These are phyloP conservation scores for Prinia subflava DNA, from an alignment of 2,113 vertebrate genomes.

Conservation along the genomic window DNA sequence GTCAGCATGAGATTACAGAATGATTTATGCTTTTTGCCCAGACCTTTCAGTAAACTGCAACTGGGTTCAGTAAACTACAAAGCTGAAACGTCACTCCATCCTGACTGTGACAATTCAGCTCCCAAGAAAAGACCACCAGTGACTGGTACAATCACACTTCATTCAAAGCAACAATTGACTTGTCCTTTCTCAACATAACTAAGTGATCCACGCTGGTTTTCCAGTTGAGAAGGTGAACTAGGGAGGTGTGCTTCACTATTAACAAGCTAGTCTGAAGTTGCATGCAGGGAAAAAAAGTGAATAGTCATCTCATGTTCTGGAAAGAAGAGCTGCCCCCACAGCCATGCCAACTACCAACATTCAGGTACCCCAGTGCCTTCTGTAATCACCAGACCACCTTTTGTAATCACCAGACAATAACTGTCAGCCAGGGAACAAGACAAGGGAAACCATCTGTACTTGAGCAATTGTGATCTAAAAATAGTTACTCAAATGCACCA, in stretches of 20 bases:
- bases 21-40: constrained; percentile 51
- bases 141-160: constrained; percentile 16
- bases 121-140: background rate
- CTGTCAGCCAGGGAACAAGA: background rate
- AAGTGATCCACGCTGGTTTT: background rate
- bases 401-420: background rate
- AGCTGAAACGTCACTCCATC: background rate
- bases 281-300: background rate
- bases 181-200: background rate
- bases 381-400: background rate
- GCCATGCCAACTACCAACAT: background rate
- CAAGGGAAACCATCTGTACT: background rate
- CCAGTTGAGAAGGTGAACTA: rapidly evolving
- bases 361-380: background rate
- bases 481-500: background rate
- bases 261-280: background rate
- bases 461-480: background rate
- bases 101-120: constrained; percentile 44
- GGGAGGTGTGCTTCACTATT: background rate
- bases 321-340: background rate
- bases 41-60: constrained; percentile 42
- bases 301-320: background rate
- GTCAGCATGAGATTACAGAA: constrained; percentile 53
- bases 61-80: background rate
- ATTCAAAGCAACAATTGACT: constrained; percentile 31